Evolutionary conservation across 1,140 invertebrate species (phyloP).

Genomic region (Popillia japonica): DNA sequence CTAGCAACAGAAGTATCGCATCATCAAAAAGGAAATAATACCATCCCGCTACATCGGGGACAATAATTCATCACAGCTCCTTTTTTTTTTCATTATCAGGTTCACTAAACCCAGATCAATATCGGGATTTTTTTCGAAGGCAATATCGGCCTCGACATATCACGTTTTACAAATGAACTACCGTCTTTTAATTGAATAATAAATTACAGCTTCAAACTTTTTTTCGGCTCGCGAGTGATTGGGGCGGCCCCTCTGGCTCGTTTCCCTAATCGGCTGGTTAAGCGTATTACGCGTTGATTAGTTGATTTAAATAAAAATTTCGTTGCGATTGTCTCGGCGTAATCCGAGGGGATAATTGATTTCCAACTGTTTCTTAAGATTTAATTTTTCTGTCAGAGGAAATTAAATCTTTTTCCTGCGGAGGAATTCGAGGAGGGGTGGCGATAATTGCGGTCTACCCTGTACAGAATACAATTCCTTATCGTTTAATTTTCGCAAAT

Average conservation of each 20-base stretch:
- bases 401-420: not conserved
- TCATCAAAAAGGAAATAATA: not conserved
- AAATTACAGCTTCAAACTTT: conserved; percentile 3
- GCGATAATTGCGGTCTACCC: too few species aligned
- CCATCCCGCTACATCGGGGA: not conserved
- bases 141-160: not conserved
- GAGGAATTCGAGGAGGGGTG: too few species aligned
- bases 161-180: conserved; percentile 34
- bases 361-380: too few species aligned
- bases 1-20: not conserved
- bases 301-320: not conserved
- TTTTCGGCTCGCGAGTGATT: not conserved
- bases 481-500: not conserved
- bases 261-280: not conserved
- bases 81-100: conserved; percentile 28
- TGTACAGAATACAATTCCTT: not conserved
- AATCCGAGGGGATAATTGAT: too few species aligned
- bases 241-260: not conserved
- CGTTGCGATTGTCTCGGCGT: not conserved
- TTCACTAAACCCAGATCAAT: conserved; percentile 13
- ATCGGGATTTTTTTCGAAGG: not conserved
- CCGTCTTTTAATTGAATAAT: conserved; percentile 32
- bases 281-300: not conserved
- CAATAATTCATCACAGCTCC: conserved; percentile 21
- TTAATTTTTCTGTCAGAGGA: too few species aligned